These are phyloP conservation scores for Oxystoma pomonae DNA, from an alignment of 2,888 invertebrate species.

Conservation along the genomic window DNA sequence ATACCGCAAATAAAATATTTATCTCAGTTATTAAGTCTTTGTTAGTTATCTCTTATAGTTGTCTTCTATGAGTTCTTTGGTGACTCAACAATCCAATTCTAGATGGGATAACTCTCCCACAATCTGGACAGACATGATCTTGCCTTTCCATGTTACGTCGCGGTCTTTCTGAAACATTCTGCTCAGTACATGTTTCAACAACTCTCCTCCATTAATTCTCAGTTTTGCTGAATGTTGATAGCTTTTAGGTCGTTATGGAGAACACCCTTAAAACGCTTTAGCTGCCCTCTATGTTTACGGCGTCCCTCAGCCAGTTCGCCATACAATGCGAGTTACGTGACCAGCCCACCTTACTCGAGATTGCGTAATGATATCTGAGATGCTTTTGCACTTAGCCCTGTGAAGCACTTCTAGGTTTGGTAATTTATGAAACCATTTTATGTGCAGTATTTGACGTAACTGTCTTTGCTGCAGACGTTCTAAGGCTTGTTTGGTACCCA, in stretches of 20 bases:
- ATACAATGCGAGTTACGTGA: slow-evolving; percentile 3
- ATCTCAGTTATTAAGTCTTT: too few relatives aligned
- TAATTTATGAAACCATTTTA: slow-evolving; percentile 9
- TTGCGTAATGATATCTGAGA: neutral
- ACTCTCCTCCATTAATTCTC: slow-evolving; percentile 3
- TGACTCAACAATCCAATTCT: neutral
- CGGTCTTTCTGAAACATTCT: neutral
- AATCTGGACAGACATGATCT: neutral
- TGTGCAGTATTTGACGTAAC: slow-evolving; percentile 3
- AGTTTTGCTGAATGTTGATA: slow-evolving; percentile 6
- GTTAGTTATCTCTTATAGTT: neutral
- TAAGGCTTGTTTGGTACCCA: slow-evolving; percentile 5
- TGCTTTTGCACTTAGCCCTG: slow-evolving; percentile 7
- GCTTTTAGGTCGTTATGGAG: slow-evolving; percentile 6
- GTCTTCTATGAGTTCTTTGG: neutral
- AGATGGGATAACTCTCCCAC: neutral
- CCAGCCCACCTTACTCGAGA: neutral
- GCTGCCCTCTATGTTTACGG: slow-evolving; percentile 4
- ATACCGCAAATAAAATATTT: too few relatives aligned
- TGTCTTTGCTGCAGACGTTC: slow-evolving; percentile 4
- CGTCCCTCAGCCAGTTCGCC: slow-evolving; percentile 4
- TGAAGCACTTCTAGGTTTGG: slow-evolving; percentile 3
- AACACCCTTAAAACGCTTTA: slow-evolving; percentile 7
- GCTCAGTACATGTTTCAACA: neutral
- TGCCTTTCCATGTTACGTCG: neutral